phyloP scores from a whole-genome alignment of 2,888 invertebrate genomes.

The Lepidonotus clava region DNA sequence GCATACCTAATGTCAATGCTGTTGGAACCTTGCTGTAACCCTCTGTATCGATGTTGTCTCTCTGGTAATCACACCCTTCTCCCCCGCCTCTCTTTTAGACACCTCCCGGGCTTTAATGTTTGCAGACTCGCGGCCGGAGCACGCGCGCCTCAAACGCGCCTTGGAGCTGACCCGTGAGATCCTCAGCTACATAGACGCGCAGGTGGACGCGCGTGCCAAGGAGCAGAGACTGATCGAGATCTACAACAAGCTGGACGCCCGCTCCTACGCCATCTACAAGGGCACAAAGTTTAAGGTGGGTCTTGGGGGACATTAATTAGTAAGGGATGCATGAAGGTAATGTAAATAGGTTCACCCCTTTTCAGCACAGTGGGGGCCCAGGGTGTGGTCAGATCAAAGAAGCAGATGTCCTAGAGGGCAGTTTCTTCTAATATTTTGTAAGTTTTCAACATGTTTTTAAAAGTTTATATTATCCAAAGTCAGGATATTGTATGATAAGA shows the following conservation, averaged over 20 bases:
- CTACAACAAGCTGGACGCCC: constrained; percentile 94
- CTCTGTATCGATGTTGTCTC: not conserved
- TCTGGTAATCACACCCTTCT: not conserved
- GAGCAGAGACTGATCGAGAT: constrained; percentile 94
- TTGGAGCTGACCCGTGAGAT: constrained; percentile 92
- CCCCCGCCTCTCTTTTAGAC: not conserved
- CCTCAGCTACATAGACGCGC: constrained; percentile 93
- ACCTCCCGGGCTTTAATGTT: constrained; percentile 36
- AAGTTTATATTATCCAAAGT: too few relatives aligned
- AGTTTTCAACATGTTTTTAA: too few relatives aligned
- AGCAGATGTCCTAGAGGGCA: too few relatives aligned
- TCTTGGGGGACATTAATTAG: too few relatives aligned
- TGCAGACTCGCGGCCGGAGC: constrained; percentile 87
- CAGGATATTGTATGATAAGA: too few relatives aligned
- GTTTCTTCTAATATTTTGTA: too few relatives aligned
- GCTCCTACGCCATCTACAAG: constrained; percentile 88
- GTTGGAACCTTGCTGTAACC: too few relatives aligned
- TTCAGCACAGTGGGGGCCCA: too few relatives aligned
- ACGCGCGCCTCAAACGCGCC: constrained; percentile 89
- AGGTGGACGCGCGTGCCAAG: constrained; percentile 94
- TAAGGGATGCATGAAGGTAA: too few relatives aligned
- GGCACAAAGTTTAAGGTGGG: constrained; percentile 89
- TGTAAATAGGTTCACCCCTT: too few relatives aligned
- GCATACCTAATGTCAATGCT: too few relatives aligned
- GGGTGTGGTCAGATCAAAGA: too few relatives aligned